Percentiles rank a stretch among this genome's conserved stretches.
Evolutionary conservation across 2,888 invertebrate genomes (phyloP).

Genomic region (Sclerodermus sp.): DNA sequence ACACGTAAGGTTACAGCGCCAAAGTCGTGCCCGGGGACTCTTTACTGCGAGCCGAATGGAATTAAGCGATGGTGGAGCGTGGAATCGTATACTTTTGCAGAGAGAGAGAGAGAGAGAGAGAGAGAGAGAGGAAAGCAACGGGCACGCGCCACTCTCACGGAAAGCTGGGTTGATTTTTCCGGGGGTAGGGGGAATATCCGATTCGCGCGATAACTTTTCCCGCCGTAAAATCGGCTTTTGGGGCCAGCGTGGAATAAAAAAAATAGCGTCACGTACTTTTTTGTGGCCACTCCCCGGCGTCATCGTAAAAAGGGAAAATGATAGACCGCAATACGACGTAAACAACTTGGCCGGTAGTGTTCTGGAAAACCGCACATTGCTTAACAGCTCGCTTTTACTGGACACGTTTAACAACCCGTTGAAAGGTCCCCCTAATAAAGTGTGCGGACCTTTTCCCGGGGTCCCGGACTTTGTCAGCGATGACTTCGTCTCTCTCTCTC

Average conservation of each 20-base stretch:
- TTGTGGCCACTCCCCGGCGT: not conserved
- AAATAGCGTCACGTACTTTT: not conserved
- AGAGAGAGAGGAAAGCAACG: constrained; percentile 1
- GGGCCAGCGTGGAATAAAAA: not conserved
- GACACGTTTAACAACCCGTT: too few species aligned
- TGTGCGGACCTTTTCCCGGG: too few species aligned
- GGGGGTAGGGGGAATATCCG: not conserved
- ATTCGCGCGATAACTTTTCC: constrained; percentile 1
- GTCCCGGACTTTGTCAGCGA: not conserved
- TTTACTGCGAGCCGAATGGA: too few species aligned
- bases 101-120: constrained; percentile 8
- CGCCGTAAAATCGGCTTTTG: constrained; percentile 6
- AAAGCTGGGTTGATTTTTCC: not conserved
- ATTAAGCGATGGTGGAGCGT: not conserved
- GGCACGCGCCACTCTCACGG: not conserved
- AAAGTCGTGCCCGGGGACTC: too few species aligned
- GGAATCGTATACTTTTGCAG: constrained; percentile 3
- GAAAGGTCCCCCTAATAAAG: too few species aligned
- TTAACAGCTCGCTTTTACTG: too few species aligned
- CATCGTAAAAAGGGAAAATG: not conserved
- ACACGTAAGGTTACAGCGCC: too few species aligned
- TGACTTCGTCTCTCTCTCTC: constrained; percentile 1
- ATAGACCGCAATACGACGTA: not conserved
- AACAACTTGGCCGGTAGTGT: not conserved
- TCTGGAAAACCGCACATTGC: not conserved